Evolutionary conservation across 2,797 vertebrate genomes (phyloP).

Genomic region (Buphagus erythrorhynchus): DNA sequence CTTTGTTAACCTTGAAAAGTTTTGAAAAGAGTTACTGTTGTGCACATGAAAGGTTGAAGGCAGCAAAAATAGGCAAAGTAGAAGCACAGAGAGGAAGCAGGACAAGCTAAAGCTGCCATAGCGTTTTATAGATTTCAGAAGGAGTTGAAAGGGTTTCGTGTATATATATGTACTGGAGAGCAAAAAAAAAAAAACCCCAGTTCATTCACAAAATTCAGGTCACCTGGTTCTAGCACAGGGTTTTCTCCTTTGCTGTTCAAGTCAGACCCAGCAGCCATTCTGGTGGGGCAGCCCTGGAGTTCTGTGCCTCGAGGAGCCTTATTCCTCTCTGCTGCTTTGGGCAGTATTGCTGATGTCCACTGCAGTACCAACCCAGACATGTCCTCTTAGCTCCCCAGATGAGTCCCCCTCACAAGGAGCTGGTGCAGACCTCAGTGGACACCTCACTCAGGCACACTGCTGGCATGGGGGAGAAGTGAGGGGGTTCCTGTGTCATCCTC

Average conservation of each 20-base stretch:
- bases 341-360: neutral
- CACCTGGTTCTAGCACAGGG: neutral
- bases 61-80: neutral
- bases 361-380: neutral
- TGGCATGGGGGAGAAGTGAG: neutral
- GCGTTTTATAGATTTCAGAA: neutral
- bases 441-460: neutral
- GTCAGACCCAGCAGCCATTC: neutral
- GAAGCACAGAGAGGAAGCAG: neutral
- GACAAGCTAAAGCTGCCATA: neutral
- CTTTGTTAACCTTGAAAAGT: constrained; percentile 32
- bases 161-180: neutral
- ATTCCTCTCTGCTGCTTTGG: neutral
- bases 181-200: neutral
- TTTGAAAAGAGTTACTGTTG: constrained; percentile 2
- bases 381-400: fast-evolving
- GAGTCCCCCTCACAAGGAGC: fast-evolving
- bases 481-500: neutral
- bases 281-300: neutral
- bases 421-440: neutral
- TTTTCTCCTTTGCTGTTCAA: neutral
- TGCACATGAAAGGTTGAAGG: neutral
- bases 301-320: fast-evolving
- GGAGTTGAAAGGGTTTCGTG: neutral
- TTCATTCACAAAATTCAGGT: constrained; percentile 15